Conservation (phyloP, 2,113 vertebrate genomes). For the Eublepharis macularius region DNA sequence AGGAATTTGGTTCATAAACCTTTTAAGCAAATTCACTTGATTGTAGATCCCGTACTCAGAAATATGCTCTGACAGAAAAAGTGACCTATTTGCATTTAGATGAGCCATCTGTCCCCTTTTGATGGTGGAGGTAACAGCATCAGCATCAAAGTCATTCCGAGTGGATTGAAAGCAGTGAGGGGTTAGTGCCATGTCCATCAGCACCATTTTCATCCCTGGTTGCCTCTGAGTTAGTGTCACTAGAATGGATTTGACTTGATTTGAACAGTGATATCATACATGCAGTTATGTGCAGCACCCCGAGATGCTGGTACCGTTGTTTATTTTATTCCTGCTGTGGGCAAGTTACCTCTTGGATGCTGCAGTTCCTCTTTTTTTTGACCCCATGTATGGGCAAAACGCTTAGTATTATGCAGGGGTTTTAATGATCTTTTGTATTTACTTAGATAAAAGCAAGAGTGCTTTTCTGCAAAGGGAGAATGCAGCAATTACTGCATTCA, state of each 20-base stretch:
- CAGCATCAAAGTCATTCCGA: constrained; percentile 11
- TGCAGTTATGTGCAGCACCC: constrained; percentile 10
- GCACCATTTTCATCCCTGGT: constrained; percentile 8
- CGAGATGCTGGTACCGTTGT: not conserved
- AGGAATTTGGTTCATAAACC: constrained; percentile 20
- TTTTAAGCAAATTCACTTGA: not conserved
- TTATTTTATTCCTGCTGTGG: not conserved
- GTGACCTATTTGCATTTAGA: not conserved
- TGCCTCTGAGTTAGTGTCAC: not conserved
- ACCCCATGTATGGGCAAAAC: constrained; percentile 15
- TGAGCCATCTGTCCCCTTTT: not conserved
- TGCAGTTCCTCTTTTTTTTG: not conserved
- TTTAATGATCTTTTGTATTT: constrained; percentile 24
- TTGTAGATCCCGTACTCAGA: constrained; percentile 12
- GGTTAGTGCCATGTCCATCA: not conserved
- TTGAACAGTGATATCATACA: not conserved
- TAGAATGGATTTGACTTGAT: constrained; percentile 3
- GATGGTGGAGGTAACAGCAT: not conserved
- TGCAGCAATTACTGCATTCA: not conserved
- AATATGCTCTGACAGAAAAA: constrained; percentile 9
- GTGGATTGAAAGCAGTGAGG: not conserved
- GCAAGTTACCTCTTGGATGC: not conserved
- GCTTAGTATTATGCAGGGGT: not conserved
- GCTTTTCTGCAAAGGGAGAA: constrained; percentile 3
- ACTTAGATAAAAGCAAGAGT: constrained; percentile 36